phyloP scores from a whole-genome alignment of 2,113 vertebrate genomes.

The Ochotona princeps region DNA sequence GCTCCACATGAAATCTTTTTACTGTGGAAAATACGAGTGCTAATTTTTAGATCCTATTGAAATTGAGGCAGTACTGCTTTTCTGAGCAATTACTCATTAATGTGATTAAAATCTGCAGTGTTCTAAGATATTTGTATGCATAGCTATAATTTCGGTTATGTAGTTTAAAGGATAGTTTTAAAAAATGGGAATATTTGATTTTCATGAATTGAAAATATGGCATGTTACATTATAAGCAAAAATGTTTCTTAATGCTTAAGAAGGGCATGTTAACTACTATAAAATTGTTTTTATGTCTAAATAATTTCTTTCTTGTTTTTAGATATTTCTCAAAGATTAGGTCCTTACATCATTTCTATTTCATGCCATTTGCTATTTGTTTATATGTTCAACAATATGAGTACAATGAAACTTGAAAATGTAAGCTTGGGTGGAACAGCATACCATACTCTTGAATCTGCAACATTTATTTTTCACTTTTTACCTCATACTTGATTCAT shows the following conservation, averaged over 20 bases:
- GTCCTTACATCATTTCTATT: slow-evolving; percentile 26
- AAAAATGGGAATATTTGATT: slow-evolving; percentile 64
- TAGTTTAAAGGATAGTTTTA: slow-evolving; percentile 65
- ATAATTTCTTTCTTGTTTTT: slow-evolving; percentile 56
- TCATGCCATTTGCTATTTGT: slow-evolving; percentile 49
- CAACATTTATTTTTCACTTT: slow-evolving; percentile 50
- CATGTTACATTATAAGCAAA: slow-evolving; percentile 59
- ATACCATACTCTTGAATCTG: neutral
- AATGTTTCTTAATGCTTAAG: slow-evolving; percentile 51
- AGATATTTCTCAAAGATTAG: slow-evolving; percentile 53
- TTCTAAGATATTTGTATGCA: slow-evolving; percentile 57
- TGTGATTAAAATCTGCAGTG: slow-evolving; percentile 53
- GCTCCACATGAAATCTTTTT: neutral
- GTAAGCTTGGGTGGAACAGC: neutral
- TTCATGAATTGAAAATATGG: slow-evolving; percentile 67
- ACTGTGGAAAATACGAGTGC: slow-evolving; percentile 56
- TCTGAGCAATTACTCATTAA: slow-evolving; percentile 73
- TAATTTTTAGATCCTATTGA: slow-evolving; percentile 61
- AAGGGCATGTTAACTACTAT: slow-evolving; percentile 51
- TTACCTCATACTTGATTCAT: slow-evolving; percentile 45
- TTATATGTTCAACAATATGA: slow-evolving; percentile 15
- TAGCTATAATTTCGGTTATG: slow-evolving; percentile 53
- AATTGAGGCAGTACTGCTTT: slow-evolving; percentile 64
- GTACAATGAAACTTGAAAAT: slow-evolving; percentile 14
- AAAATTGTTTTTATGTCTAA: slow-evolving; percentile 32